Base-by-base conservation (phyloP, 2,797 vertebrate species). In the Trichosurus vulpecula region DNA sequence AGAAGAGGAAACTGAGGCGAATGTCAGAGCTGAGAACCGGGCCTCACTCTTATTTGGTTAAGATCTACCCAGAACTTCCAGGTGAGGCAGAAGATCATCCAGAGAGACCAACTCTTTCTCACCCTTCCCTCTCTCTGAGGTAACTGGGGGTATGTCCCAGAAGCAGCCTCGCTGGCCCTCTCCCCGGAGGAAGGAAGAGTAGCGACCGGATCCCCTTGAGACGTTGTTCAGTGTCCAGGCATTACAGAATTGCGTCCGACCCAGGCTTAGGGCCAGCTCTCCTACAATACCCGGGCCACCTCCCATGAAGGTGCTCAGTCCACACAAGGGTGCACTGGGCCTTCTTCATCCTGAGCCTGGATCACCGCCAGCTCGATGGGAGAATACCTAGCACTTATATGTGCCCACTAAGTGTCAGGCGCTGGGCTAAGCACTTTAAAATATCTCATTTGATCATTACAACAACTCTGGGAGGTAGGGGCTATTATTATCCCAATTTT, bases 261-360 rank as follows among this genome's bases (percentile, higher is more conserved):
- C 55, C 94, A 94, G 87, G 8, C 74, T 95, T 31, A 14, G 91
- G 51, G 31, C 53, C 47, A 93, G 58, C 8, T 93, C 41, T n/a
- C 51, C 87, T 74, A 35, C 91, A 27, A 93, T 61, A 19, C 51
- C n/a, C 51, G 81, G 91, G 52, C n/a, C 54, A 92, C 89, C 87
- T 87, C 52, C 52, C 87, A 92, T n/a, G 47, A 52, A 96, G 92
- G 53, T 92, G 27, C 35, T 93, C 54, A 56, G 13, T 54, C 58
- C 31, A 61, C 22, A 41, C 16, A 55, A 90, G 31, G 91, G 12
- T 9, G 12, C 90, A 35, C 54, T 94, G 30, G 5, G 92, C 31
- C 56, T 92, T 30, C 95, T 87, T 94, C 56, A 87, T 93, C 56
- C 19, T 74, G 66, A 13, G 2, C 41, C 29, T 0, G 6, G 2